Conservation (phyloP, 2,888 invertebrate genomes). For the Eristalinus sepulchralis region DNA sequence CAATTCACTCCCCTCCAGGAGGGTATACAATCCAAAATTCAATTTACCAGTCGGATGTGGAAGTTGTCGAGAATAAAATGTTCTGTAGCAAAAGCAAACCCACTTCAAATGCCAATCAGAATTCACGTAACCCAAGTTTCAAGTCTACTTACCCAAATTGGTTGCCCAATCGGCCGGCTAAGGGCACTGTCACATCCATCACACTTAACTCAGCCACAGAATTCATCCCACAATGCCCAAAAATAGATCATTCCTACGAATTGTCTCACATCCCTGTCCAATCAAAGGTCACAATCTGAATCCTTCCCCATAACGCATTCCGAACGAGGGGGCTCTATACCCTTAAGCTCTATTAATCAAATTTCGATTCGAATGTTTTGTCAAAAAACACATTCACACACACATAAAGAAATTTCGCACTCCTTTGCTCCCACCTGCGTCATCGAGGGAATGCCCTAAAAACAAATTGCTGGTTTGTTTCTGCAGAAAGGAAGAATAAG, state of each 20-base stretch:
- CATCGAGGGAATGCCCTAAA: conserved; percentile 59
- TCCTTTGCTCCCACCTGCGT: conserved; percentile 32
- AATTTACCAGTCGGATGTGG: too few relatives aligned
- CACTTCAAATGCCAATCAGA: background rate
- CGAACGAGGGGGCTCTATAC: conserved; percentile 7
- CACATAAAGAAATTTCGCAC: too few relatives aligned
- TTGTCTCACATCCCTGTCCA: background rate
- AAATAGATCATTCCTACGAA: background rate
- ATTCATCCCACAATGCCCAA: background rate
- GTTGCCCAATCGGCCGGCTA: background rate
- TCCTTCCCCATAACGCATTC: conserved; percentile 7
- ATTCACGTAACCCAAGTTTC: background rate
- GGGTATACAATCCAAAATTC: too few relatives aligned
- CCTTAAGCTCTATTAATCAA: conserved; percentile 59
- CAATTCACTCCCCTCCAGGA: too few relatives aligned
- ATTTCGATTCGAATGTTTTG: conserved; percentile 41
- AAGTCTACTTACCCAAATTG: background rate
- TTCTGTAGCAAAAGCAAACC: background rate
- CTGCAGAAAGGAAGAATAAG: conserved; percentile 36
- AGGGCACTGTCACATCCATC: background rate
- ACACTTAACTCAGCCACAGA: background rate
- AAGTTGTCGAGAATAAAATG: too few relatives aligned
- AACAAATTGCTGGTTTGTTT: conserved; percentile 62
- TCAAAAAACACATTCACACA: conserved; percentile 19
- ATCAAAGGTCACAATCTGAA: conserved; percentile 19